These are phyloP conservation scores for Trichomalopsis sarcophagae DNA, from an alignment of 1,140 invertebrate species.

Conservation along the genomic window DNA sequence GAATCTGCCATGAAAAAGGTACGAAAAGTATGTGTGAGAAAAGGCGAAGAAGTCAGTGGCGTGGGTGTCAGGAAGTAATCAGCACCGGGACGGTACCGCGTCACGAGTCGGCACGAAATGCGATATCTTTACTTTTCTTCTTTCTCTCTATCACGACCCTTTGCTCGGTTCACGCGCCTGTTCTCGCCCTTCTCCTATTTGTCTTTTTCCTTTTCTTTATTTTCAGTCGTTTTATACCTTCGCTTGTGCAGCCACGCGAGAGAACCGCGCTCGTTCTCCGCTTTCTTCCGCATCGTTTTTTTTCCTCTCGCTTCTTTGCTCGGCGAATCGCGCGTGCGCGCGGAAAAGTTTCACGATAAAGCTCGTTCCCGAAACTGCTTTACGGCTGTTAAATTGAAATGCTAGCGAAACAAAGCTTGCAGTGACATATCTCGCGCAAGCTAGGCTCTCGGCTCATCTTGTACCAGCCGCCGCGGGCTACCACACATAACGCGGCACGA, in stretches of 20 bases:
- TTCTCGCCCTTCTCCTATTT: neutral
- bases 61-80: slow-evolving; percentile 48
- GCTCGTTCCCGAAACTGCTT: slow-evolving; percentile 56
- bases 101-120: slow-evolving; percentile 52
- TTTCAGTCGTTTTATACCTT: neutral
- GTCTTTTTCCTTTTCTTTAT: slow-evolving; percentile 47
- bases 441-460: neutral
- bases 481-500: neutral
- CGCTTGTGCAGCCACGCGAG: neutral
- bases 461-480: neutral
- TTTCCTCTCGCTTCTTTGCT: neutral
- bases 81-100: slow-evolving; percentile 41
- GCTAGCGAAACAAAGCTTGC: slow-evolving; percentile 55
- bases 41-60: neutral
- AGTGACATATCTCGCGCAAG: slow-evolving; percentile 5
- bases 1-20: neutral
- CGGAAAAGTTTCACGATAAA: slow-evolving; percentile 62
- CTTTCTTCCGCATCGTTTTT: neutral
- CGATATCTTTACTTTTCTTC: slow-evolving; percentile 41
- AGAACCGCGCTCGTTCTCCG: neutral
- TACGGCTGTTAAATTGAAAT: slow-evolving; percentile 62
- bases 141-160: neutral
- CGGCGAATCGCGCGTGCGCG: neutral
- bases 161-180: neutral
- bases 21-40: neutral